Percentiles rank a stretch among this genome's conserved stretches.
phyloP scores from a whole-genome alignment of 2,113 vertebrate genomes.

The Sinosuthora webbiana region DNA sequence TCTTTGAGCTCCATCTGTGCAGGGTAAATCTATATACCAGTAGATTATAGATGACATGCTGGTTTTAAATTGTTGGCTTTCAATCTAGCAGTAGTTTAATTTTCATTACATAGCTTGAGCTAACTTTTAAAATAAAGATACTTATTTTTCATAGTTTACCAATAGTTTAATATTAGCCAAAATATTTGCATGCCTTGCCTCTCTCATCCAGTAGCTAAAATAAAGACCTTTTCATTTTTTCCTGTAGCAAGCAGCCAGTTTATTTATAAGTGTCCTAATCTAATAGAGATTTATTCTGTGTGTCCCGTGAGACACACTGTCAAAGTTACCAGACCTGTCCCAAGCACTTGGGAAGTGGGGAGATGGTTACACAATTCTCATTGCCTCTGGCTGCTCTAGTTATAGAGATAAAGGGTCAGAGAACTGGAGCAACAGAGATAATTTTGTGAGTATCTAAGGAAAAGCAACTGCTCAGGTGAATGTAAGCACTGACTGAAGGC shows the following conservation, averaged over 20 bases:
- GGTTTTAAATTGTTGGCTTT: background rate
- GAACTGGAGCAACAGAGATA: slow-evolving; percentile 44
- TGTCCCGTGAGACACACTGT: background rate
- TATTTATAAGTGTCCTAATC: slow-evolving; percentile 57
- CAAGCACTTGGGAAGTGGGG: slow-evolving; percentile 40
- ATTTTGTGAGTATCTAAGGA: slow-evolving; percentile 27
- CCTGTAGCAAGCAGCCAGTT: background rate
- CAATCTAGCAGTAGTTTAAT: background rate
- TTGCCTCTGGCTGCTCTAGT: slow-evolving; percentile 50
- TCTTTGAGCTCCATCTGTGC: background rate
- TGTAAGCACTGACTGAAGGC: background rate
- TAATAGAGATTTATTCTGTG: slow-evolving; percentile 23
- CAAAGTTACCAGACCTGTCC: slow-evolving; percentile 50
- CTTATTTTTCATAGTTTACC: background rate
- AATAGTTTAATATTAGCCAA: background rate
- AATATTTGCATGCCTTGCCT: background rate
- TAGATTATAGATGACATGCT: background rate
- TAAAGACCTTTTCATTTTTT: background rate
- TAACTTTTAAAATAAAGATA: background rate
- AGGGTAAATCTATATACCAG: background rate
- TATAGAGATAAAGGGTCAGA: slow-evolving; percentile 54
- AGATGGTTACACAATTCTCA: slow-evolving; percentile 60
- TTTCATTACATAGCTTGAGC: background rate
- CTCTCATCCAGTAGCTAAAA: background rate
- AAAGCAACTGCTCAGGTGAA: background rate